Evolutionary conservation across 1,140 invertebrate genomes (phyloP).

Genomic region (Meteorus sp.): DNA sequence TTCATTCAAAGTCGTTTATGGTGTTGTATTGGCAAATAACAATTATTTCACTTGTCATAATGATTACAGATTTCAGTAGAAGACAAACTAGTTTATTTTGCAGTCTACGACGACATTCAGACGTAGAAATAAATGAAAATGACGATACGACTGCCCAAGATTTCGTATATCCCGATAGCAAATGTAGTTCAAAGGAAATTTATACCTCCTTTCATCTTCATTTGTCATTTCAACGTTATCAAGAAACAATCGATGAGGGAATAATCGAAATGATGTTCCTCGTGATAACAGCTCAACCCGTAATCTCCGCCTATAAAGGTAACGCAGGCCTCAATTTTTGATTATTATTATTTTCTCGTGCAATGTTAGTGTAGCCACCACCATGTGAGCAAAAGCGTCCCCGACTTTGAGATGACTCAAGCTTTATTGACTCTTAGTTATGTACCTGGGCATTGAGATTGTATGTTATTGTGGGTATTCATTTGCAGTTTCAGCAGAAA

Average conservation of each 20-base stretch:
- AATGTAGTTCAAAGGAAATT: slow-evolving; percentile 52
- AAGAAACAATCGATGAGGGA: slow-evolving; percentile 45
- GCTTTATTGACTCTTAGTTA: not conserved
- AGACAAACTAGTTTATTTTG: slow-evolving; percentile 45
- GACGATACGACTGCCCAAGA: slow-evolving; percentile 13
- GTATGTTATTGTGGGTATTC: slow-evolving; percentile 17
- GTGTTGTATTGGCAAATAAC: not conserved
- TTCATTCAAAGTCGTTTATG: not conserved
- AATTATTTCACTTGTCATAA: slow-evolving; percentile 14
- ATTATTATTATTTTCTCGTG: not conserved
- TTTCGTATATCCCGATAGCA: slow-evolving; percentile 19
- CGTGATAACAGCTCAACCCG: slow-evolving; percentile 71
- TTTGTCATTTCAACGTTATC: slow-evolving; percentile 68
- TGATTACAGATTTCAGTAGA: slow-evolving; percentile 38
- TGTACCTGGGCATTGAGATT: not conserved
- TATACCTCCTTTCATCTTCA: slow-evolving; percentile 77
- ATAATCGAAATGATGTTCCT: slow-evolving; percentile 64
- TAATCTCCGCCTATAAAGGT: slow-evolving; percentile 78
- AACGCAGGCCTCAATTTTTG: slow-evolving; percentile 34
- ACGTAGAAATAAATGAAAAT: slow-evolving; percentile 31
- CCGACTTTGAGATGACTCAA: no score
- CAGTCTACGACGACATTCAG: slow-evolving; percentile 59
- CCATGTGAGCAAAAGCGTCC: no score
- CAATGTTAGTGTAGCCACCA: no score
- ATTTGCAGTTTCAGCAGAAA: slow-evolving; percentile 67